phyloP scores from a whole-genome alignment of 2,888 invertebrate species.

The Hirtodrosophila cameraria region DNA sequence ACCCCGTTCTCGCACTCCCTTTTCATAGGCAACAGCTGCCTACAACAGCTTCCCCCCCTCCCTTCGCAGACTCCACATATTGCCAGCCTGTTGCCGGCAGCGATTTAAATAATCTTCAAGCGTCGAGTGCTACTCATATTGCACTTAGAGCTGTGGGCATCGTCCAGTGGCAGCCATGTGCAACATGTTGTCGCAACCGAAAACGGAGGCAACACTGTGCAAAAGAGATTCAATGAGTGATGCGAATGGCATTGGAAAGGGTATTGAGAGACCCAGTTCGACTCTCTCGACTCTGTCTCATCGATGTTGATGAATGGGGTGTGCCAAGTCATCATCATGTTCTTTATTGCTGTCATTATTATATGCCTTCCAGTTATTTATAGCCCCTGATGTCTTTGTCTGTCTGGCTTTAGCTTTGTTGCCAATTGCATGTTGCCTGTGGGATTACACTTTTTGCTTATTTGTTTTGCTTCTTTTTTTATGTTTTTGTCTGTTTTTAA shows the following conservation, averaged over 20 bases:
- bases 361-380: slow-evolving; percentile 67
- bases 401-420: slow-evolving; percentile 22
- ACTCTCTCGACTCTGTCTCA: slow-evolving; percentile 6
- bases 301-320: slow-evolving; percentile 79
- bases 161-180: slow-evolving; percentile 65
- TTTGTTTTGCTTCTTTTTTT: slow-evolving; percentile 3
- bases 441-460: slow-evolving; percentile 37
- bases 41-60: slow-evolving; percentile 9
- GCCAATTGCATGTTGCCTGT: slow-evolving; percentile 41
- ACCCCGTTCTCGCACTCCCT: background rate
- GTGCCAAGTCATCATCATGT: slow-evolving; percentile 71
- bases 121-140: slow-evolving; percentile 73
- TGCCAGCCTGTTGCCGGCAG: slow-evolving; percentile 40
- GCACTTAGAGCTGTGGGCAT: slow-evolving; percentile 65
- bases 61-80: background rate
- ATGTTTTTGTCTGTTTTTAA: slow-evolving; percentile 16
- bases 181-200: slow-evolving; percentile 78
- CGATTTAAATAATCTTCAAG: slow-evolving; percentile 66
- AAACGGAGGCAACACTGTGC: slow-evolving; percentile 38
- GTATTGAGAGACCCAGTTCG: background rate
- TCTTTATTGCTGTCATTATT: slow-evolving; percentile 81
- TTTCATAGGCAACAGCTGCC: slow-evolving; percentile 48
- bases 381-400: slow-evolving; percentile 54
- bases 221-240: slow-evolving; percentile 67
- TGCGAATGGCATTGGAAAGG: slow-evolving; percentile 11